Percentiles rank a stretch among this genome's conserved stretches.
These are phyloP conservation scores for Nansenia antarctica DNA, from an alignment of 2,113 vertebrate species.

Conservation along the genomic window DNA sequence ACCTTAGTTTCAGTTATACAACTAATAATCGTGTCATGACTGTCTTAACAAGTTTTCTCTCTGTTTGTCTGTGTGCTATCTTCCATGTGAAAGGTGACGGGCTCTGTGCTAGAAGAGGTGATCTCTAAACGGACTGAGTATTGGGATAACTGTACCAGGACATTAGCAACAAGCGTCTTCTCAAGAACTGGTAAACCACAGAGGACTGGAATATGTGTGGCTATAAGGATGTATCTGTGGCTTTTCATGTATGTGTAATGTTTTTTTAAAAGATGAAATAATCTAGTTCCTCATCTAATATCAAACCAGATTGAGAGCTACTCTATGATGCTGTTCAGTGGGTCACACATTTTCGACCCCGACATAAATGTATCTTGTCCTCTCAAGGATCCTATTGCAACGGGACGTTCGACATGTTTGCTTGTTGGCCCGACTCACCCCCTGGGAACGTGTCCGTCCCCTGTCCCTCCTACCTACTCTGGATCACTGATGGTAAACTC, in stretches of 20 bases:
- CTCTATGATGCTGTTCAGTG: too few species aligned
- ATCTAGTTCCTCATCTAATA: too few species aligned
- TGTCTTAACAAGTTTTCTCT: constrained; percentile 6
- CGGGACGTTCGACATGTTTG: constrained; percentile 84
- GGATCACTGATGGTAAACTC: constrained; percentile 84
- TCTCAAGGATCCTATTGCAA: constrained; percentile 74
- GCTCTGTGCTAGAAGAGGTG: constrained; percentile 80
- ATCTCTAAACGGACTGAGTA: constrained; percentile 83
- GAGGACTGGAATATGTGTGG: too few species aligned
- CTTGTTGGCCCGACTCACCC: constrained; percentile 90
- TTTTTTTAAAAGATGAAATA: too few species aligned
- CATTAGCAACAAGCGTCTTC: constrained; percentile 56
- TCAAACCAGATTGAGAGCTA: too few species aligned
- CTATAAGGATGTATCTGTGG: too few species aligned
- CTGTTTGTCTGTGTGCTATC: constrained; percentile 32
- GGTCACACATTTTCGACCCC: too few species aligned
- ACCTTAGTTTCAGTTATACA: too few species aligned
- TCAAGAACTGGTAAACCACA: constrained; percentile 75
- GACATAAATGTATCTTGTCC: too few species aligned
- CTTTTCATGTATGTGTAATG: too few species aligned
- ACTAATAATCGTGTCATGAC: background rate
- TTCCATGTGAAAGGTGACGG: constrained; percentile 73
- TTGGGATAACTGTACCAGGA: constrained; percentile 81
- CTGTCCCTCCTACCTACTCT: constrained; percentile 89
- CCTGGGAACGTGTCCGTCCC: constrained; percentile 90